phyloP scores from a whole-genome alignment of 1,140 invertebrate species.

The Drosophila tropicalis region DNA sequence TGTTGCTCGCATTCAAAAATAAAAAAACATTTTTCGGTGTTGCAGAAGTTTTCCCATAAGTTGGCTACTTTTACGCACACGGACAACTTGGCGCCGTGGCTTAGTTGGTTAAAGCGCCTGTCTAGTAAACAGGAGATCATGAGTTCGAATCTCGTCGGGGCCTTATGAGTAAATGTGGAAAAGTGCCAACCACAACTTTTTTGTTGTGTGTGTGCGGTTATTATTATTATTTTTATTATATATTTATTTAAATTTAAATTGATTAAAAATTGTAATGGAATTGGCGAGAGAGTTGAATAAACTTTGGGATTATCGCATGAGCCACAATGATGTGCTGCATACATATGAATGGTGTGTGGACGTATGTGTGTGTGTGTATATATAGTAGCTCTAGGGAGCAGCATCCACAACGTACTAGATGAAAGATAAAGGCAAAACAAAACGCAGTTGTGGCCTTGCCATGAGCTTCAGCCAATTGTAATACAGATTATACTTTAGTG shows the following conservation, averaged over 20 bases:
- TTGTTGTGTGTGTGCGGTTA: background rate
- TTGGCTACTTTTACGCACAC: background rate
- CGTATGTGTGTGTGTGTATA: background rate
- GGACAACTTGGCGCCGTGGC: slow-evolving; percentile 84
- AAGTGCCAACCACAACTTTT: background rate
- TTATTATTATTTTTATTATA: background rate
- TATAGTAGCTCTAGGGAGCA: background rate
- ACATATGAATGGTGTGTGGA: background rate
- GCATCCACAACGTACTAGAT: background rate
- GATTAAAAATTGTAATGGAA: slow-evolving; percentile 13
- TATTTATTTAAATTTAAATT: slow-evolving; percentile 2
- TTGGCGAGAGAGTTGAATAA: slow-evolving; percentile 2
- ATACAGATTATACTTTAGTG: background rate
- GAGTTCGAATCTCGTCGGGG: slow-evolving; percentile 86
- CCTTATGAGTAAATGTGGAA: slow-evolving; percentile 51
- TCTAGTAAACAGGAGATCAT: slow-evolving; percentile 87
- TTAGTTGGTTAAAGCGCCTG: slow-evolving; percentile 87
- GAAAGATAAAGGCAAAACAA: slow-evolving; percentile 1
- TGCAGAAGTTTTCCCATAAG: background rate
- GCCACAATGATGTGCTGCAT: background rate
- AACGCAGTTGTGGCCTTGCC: background rate
- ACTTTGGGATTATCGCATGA: background rate
- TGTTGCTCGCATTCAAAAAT: no score
- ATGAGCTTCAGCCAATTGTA: background rate
- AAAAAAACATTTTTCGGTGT: background rate